phyloP scores from a whole-genome alignment of 2,113 vertebrate genomes.

The Plestiodon gilberti region DNA sequence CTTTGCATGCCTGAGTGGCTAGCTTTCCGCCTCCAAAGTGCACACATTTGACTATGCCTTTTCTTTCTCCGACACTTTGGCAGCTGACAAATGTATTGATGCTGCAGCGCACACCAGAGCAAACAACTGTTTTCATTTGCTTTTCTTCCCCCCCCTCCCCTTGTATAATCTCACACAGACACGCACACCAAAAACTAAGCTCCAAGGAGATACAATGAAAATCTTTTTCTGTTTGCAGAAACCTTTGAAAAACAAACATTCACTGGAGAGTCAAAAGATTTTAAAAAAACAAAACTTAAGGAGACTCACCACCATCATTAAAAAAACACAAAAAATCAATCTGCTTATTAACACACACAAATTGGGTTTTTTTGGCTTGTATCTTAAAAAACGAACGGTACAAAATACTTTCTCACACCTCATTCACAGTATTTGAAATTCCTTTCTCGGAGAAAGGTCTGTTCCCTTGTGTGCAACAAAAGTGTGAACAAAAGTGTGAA shows the following conservation, averaged over 20 bases:
- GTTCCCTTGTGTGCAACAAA: background rate
- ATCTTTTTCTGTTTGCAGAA: constrained; percentile 48
- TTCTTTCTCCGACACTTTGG: background rate
- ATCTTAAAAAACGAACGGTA: background rate
- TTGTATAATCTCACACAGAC: background rate
- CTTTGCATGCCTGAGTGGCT: background rate
- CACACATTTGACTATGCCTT: background rate
- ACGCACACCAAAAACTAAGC: constrained; percentile 24
- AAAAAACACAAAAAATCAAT: background rate
- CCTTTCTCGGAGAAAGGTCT: background rate
- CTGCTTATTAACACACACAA: constrained; percentile 19
- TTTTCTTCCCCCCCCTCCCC: background rate
- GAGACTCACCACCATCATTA: background rate
- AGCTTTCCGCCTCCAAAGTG: background rate
- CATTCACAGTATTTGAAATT: background rate
- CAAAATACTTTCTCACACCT: constrained; percentile 21
- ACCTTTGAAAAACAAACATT: constrained; percentile 23
- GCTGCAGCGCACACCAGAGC: background rate
- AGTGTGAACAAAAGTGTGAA: too few relatives aligned
- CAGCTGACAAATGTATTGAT: constrained; percentile 49
- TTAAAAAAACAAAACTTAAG: background rate
- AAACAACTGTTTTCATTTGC: constrained; percentile 29
- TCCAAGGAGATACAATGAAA: constrained; percentile 23
- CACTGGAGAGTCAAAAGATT: background rate
- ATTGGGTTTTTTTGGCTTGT: constrained; percentile 34